These are phyloP conservation scores for Stenolophus ochropezus DNA, from an alignment of 2,888 invertebrate species.

Conservation along the genomic window DNA sequence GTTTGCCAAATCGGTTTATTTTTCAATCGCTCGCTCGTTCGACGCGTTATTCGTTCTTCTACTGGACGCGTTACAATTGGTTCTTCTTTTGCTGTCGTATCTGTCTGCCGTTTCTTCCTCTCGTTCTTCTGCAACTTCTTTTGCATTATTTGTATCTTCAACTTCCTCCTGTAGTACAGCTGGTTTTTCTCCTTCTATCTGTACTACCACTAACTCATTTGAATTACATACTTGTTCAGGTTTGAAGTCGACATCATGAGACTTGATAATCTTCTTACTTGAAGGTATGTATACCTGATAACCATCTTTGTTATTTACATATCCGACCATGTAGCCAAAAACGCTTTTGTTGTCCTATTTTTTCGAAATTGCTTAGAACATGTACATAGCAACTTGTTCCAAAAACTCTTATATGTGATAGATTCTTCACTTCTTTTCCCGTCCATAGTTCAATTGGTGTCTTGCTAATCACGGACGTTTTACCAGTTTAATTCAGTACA, in stretches of 20 bases:
- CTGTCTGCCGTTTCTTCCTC: no score
- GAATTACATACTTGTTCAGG: neutral
- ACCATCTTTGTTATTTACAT: constrained; percentile 53
- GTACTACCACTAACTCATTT: neutral
- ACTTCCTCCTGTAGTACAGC: neutral
- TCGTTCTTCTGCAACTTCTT: neutral
- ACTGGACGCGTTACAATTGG: no score
- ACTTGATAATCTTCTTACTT: neutral
- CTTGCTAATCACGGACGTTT: neutral
- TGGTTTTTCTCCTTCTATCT: neutral
- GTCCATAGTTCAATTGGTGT: neutral
- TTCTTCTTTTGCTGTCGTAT: no score
- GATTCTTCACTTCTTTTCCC: constrained; percentile 45
- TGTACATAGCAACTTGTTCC: constrained; percentile 58
- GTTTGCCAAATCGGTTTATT: neutral
- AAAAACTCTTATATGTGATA: neutral
- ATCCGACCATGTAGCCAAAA: constrained; percentile 34
- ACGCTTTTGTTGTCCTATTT: constrained; percentile 56
- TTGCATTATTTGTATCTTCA: neutral
- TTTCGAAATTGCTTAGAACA: constrained; percentile 58
- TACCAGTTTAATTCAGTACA: neutral
- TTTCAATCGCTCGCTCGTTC: neutral
- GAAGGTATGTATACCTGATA: constrained; percentile 47
- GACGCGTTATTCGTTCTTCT: neutral
- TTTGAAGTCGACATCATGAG: neutral